Conservation (phyloP, 2,888 invertebrate species). For the Heteromurus nitidus region DNA sequence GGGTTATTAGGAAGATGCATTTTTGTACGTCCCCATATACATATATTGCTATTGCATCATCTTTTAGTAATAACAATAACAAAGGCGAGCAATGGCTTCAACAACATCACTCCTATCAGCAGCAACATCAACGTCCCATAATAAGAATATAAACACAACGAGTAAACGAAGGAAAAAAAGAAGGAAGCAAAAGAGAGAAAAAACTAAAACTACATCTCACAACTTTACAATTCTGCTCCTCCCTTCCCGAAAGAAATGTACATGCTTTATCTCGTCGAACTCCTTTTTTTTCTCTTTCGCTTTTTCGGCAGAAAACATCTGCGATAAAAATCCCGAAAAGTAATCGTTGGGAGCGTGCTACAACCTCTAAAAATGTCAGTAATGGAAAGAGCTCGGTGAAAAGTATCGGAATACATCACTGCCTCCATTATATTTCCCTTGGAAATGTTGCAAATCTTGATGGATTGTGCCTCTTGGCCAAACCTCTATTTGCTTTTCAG, state of each 20-base stretch:
- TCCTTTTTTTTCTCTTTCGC: slow-evolving; percentile 32
- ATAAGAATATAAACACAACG: too few species aligned
- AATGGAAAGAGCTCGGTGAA: slow-evolving; percentile 56
- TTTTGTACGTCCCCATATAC: too few species aligned
- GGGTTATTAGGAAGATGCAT: too few species aligned
- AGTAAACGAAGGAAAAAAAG: too few species aligned
- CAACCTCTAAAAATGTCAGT: slow-evolving; percentile 36
- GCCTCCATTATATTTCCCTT: slow-evolving; percentile 13
- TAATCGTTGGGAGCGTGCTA: not conserved
- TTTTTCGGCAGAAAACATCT: slow-evolving; percentile 63
- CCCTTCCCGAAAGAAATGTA: slow-evolving; percentile 47
- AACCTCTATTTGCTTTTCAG: slow-evolving; percentile 27
- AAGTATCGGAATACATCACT: slow-evolving; percentile 27
- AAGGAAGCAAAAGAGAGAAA: not conserved
- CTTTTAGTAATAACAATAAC: slow-evolving; percentile 4
- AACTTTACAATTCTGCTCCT: slow-evolving; percentile 38
- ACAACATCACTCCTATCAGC: slow-evolving; percentile 28
- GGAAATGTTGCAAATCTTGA: slow-evolving; percentile 63
- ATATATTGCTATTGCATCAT: slow-evolving; percentile 14
- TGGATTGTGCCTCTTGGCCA: slow-evolving; percentile 47
- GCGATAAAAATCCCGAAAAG: slow-evolving; percentile 58
- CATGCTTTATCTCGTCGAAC: slow-evolving; percentile 44
- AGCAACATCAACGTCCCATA: slow-evolving; percentile 25
- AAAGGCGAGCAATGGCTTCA: slow-evolving; percentile 5
- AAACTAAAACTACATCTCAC: not conserved